These are phyloP conservation scores for Oryzias woworae DNA, from an alignment of 2,113 vertebrate species.

Conservation along the genomic window DNA sequence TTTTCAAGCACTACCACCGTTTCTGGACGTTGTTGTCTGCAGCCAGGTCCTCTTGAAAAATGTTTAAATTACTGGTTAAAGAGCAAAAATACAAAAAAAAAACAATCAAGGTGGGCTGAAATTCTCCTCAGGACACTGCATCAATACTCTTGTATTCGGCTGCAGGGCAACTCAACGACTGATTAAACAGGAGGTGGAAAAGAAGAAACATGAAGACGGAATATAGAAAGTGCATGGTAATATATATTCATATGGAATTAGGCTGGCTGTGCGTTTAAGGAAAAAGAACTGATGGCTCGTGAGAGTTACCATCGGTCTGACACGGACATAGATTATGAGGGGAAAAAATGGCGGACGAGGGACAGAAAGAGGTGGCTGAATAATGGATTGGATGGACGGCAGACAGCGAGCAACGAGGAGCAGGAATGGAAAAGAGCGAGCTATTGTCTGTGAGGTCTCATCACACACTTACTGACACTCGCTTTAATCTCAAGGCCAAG, in stretches of 20 bases:
- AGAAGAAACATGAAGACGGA: background rate
- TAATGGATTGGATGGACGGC: conserved; percentile 59
- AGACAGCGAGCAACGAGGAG: conserved; percentile 52
- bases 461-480: conserved; percentile 71
- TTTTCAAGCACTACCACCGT: too few species aligned
- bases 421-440: conserved; percentile 58
- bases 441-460: conserved; percentile 73
- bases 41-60: too few species aligned
- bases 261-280: background rate
- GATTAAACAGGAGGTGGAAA: conserved; percentile 21
- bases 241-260: conserved; percentile 37
- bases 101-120: too few species aligned
- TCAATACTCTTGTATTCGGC: conserved; percentile 17
- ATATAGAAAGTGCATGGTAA: conserved; percentile 19
- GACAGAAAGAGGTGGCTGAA: conserved; percentile 57
- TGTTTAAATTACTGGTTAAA: too few species aligned
- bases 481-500: conserved; percentile 69
- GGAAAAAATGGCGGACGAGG: conserved; percentile 42
- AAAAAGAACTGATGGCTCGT: conserved; percentile 15
- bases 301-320: conserved; percentile 44
- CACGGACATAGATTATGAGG: conserved; percentile 46
- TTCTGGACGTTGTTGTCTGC: too few species aligned
- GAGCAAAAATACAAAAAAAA: too few species aligned
- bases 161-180: conserved; percentile 13
- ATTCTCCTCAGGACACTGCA: conserved; percentile 5